phyloP scores from a whole-genome alignment of 2,888 invertebrate species.

The Chaetoderma sp. region DNA sequence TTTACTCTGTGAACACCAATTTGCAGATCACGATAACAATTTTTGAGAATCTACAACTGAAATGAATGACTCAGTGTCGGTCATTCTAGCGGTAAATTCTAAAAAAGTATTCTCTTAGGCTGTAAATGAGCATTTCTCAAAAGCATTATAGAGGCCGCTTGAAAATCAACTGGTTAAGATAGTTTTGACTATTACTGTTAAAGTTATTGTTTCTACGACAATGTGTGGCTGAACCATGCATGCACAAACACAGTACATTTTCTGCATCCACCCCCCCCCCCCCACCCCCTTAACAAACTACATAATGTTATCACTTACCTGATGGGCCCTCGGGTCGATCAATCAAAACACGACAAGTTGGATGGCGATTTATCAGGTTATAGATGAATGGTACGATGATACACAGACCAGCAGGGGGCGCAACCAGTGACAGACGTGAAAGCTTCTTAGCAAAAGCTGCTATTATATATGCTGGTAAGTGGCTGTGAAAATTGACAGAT shows the following conservation, averaged over 20 bases:
- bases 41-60: too few relatives aligned
- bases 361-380: constrained; percentile 88
- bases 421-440: constrained; percentile 84
- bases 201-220: not conserved
- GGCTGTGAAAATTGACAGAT: constrained; percentile 76
- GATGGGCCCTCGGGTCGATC: constrained; percentile 45
- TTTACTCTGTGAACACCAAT: too few relatives aligned
- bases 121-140: too few relatives aligned
- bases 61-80: not conserved
- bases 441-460: constrained; percentile 94
- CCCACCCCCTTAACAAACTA: not conserved
- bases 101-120: too few relatives aligned
- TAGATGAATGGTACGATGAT: constrained; percentile 77
- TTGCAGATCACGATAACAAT: not conserved
- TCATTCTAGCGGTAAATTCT: too few relatives aligned
- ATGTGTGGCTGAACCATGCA: not conserved
- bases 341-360: constrained; percentile 68
- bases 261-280: not conserved
- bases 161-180: not conserved
- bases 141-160: too few relatives aligned
- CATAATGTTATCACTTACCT: constrained; percentile 28
- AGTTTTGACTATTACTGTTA: not conserved
- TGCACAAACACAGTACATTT: not conserved
- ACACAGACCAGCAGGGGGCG: constrained; percentile 75
- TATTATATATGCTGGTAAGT: constrained; percentile 89